phyloP scores from a whole-genome alignment of 2,113 vertebrate genomes.

The Miniopterus natalensis region DNA sequence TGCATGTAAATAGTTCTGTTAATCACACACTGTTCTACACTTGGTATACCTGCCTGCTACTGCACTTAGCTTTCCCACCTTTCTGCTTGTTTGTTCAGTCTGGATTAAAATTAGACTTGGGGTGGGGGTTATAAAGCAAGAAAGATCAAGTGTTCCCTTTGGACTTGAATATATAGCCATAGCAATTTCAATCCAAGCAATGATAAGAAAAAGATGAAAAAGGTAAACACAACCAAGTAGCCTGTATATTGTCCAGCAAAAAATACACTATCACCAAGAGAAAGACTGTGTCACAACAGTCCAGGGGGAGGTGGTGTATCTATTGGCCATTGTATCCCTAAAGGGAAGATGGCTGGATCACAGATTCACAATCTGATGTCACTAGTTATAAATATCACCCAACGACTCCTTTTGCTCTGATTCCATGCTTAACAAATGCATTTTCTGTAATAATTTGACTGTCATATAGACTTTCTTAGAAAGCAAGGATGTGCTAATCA shows the following conservation, averaged over 20 bases:
- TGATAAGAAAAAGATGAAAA: neutral
- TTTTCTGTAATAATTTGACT: slow-evolving; percentile 7
- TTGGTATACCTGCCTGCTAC: slow-evolving; percentile 86
- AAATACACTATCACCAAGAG: neutral
- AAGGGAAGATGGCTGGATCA: neutral
- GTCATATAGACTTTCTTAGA: neutral
- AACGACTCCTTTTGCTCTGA: neutral
- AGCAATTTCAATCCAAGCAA: neutral
- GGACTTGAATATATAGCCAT: neutral
- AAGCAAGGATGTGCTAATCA: neutral
- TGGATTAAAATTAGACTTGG: slow-evolving; percentile 85
- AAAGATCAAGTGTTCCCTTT: neutral
- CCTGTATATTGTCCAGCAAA: neutral
- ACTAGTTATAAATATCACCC: neutral
- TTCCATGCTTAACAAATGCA: neutral
- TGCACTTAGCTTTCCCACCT: slow-evolving; percentile 83
- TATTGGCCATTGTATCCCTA: neutral
- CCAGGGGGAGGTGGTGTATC: neutral
- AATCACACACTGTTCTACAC: slow-evolving; percentile 86
- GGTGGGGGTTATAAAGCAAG: no score
- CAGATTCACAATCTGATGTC: neutral
- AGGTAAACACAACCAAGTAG: neutral
- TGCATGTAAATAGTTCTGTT: slow-evolving; percentile 91
- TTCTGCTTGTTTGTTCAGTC: slow-evolving; percentile 86
- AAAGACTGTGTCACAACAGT: neutral